Evolutionary conservation across 92 coral and sea anemone species (phyloP).

Genomic region (Muricea muricata): DNA sequence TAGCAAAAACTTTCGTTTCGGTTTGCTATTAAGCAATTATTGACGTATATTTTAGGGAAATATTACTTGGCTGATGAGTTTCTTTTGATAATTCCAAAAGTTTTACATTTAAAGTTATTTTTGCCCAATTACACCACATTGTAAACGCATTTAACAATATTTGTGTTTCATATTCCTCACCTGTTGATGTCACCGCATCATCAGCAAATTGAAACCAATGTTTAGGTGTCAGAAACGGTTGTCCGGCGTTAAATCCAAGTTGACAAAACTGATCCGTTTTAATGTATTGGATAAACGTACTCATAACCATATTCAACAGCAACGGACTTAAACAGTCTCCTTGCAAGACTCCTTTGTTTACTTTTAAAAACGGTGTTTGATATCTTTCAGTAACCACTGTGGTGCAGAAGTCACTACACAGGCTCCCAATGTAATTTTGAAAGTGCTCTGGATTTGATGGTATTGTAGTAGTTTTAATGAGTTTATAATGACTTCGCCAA

Average conservation of each 20-base stretch:
- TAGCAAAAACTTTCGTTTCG: not conserved
- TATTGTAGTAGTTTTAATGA: not conserved
- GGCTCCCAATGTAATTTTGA: not conserved
- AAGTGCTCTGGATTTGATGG: not conserved
- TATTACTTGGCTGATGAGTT: not conserved
- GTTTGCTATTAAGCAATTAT: not conserved
- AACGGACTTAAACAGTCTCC: not conserved
- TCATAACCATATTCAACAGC: constrained; percentile 30
- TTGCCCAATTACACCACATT: constrained; percentile 50
- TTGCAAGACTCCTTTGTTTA: not conserved
- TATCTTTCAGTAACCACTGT: not conserved
- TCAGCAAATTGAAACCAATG: constrained; percentile 69
- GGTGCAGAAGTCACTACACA: not conserved
- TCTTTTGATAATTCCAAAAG: not conserved
- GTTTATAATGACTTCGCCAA: constrained; percentile 56
- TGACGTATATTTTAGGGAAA: not conserved
- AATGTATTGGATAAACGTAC: constrained; percentile 45
- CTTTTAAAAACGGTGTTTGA: not conserved
- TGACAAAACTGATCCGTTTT: constrained; percentile 44
- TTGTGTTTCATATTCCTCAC: constrained; percentile 54
- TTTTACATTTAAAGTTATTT: constrained; percentile 47
- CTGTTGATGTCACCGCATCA: constrained; percentile 53
- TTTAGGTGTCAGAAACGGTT: constrained; percentile 28
- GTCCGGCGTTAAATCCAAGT: constrained; percentile 29
- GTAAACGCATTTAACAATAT: constrained; percentile 33